phyloP scores from a whole-genome alignment of 2,797 vertebrate genomes.

The Liasis olivaceus region DNA sequence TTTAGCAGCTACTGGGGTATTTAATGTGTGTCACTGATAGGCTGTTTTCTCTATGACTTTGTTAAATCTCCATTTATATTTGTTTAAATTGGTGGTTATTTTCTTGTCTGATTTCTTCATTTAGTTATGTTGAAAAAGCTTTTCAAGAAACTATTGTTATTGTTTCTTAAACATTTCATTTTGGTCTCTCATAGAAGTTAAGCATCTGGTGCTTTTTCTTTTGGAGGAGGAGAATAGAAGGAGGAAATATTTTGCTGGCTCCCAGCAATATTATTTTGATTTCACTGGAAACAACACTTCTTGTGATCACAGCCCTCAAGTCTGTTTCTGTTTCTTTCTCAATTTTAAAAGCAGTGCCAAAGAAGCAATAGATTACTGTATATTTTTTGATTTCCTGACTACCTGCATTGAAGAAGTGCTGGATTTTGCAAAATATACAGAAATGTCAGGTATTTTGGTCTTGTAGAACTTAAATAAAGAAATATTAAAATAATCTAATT shows the following conservation, averaged over 20 bases:
- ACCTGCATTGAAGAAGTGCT: conserved; percentile 33
- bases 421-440: conserved; percentile 37
- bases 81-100: background rate
- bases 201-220: background rate
- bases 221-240: background rate
- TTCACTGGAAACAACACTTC: background rate
- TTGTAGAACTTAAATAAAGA: conserved; percentile 57
- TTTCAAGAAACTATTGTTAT: background rate
- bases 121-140: background rate
- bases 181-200: background rate
- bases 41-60: background rate
- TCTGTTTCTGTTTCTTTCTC: conserved; percentile 8
- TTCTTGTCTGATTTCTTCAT: background rate
- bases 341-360: conserved; percentile 49
- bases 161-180: background rate
- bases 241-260: background rate
- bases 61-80: background rate
- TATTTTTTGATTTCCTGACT: conserved; percentile 14
- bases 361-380: conserved; percentile 7
- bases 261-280: background rate
- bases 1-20: background rate
- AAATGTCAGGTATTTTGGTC: conserved; percentile 49
- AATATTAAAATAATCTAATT: conserved; percentile 58
- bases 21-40: background rate
- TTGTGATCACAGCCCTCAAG: background rate